phyloP scores from a whole-genome alignment of 2,113 vertebrate genomes.

The Ancistrus triradiatus region DNA sequence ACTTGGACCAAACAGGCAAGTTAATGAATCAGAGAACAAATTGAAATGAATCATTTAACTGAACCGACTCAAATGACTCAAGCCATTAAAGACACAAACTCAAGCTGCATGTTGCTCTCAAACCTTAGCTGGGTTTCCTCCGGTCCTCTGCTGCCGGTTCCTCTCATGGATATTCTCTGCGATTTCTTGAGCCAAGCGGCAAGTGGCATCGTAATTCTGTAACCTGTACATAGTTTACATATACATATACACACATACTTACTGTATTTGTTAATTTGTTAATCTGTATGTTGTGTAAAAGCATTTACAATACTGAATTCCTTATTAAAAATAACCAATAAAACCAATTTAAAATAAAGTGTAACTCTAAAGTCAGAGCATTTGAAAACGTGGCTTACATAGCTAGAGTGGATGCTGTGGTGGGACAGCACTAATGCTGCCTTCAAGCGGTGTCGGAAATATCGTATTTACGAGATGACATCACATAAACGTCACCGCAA shows the following conservation, averaged over 20 bases:
- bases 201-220: conserved; percentile 79
- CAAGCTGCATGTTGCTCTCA: too few species aligned
- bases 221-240: conserved; percentile 65
- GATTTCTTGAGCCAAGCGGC: conserved; percentile 83
- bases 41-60: background rate
- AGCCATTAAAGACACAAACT: too few species aligned
- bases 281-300: too few species aligned
- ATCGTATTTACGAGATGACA: too few species aligned
- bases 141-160: conserved; percentile 80
- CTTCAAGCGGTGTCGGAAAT: too few species aligned
- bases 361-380: too few species aligned
- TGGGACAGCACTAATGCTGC: too few species aligned
- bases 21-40: background rate
- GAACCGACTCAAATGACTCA: background rate
- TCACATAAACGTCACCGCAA: too few species aligned
- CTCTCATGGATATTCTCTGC: conserved; percentile 88
- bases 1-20: background rate
- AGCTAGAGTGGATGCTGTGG: too few species aligned
- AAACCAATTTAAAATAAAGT: too few species aligned
- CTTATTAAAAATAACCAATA: background rate
- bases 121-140: conserved; percentile 86
- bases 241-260: background rate
- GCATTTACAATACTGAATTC: too few species aligned
- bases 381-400: too few species aligned
- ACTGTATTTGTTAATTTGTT: background rate